Percentiles rank a stretch among this genome's conserved stretches.
Conservation (phyloP, 2,113 vertebrate species). For the Dermatemys mawii region DNA sequence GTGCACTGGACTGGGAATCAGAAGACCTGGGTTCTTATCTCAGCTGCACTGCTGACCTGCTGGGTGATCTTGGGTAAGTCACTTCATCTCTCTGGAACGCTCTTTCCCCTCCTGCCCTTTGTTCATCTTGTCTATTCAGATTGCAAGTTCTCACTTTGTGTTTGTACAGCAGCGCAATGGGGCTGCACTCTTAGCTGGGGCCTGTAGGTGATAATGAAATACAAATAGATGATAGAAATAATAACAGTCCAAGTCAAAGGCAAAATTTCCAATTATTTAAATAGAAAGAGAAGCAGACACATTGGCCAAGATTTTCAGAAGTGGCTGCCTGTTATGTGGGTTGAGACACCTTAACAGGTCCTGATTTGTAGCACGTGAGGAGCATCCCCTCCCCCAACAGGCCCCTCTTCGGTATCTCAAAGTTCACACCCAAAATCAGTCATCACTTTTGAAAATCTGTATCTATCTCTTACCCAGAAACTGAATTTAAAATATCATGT, state of each 20-base stretch:
- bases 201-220: background rate
- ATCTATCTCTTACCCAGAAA: background rate
- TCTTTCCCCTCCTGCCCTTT: background rate
- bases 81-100: background rate
- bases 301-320: background rate
- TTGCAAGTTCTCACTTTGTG: background rate
- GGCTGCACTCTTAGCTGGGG: background rate
- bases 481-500: background rate
- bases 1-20: background rate
- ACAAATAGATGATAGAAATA: background rate
- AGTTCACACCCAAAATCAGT: background rate
- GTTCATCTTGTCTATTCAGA: background rate
- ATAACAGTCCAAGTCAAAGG: background rate
- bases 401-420: background rate
- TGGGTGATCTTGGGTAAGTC: background rate
- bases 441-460: background rate
- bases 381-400: background rate
- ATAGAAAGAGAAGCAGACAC: background rate
- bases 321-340: background rate
- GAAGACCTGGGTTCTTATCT: background rate
- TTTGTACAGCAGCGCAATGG: background rate
- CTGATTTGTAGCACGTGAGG: background rate
- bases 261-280: background rate
- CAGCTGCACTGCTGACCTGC: background rate
- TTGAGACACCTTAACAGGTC: background rate